phyloP scores from a whole-genome alignment of 2,888 invertebrate genomes.

The Brenthis ino region DNA sequence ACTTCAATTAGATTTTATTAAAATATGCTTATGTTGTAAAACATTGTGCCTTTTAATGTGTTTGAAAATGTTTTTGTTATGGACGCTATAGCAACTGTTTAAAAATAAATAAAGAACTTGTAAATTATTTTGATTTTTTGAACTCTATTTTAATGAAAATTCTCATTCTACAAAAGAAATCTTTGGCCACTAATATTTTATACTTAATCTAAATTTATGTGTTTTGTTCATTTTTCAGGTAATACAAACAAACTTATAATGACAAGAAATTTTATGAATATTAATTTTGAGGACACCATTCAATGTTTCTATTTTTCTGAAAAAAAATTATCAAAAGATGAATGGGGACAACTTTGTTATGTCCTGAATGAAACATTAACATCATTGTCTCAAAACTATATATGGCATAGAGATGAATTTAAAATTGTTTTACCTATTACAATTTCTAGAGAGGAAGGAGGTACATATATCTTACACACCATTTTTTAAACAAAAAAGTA shows the following conservation, averaged over 20 bases:
- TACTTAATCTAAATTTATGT: too few relatives aligned
- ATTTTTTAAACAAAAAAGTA: not conserved
- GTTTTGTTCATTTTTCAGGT: too few relatives aligned
- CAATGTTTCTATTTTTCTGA: slow-evolving; percentile 88
- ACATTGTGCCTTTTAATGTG: too few relatives aligned
- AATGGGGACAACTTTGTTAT: slow-evolving; percentile 57
- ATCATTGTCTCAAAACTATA: slow-evolving; percentile 66
- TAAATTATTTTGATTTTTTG: too few relatives aligned
- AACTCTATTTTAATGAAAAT: too few relatives aligned
- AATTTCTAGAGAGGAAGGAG: slow-evolving; percentile 40
- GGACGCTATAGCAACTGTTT: too few relatives aligned
- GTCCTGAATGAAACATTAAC: slow-evolving; percentile 68
- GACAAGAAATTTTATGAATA: slow-evolving; percentile 22
- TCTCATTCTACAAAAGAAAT: too few relatives aligned
- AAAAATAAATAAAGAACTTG: too few relatives aligned
- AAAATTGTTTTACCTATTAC: slow-evolving; percentile 54
- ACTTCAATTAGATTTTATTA: too few relatives aligned
- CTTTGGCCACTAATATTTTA: too few relatives aligned
- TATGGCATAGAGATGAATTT: slow-evolving; percentile 73
- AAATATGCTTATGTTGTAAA: too few relatives aligned
- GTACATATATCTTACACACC: slow-evolving; percentile 43
- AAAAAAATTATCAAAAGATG: slow-evolving; percentile 58
- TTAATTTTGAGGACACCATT: slow-evolving; percentile 85
- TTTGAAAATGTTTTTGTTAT: too few relatives aligned
- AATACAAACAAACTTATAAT: slow-evolving; percentile 1